phyloP scores from a whole-genome alignment of 53 echinoderm and acorn worm genomes.

The Glandiceps talaboti region DNA sequence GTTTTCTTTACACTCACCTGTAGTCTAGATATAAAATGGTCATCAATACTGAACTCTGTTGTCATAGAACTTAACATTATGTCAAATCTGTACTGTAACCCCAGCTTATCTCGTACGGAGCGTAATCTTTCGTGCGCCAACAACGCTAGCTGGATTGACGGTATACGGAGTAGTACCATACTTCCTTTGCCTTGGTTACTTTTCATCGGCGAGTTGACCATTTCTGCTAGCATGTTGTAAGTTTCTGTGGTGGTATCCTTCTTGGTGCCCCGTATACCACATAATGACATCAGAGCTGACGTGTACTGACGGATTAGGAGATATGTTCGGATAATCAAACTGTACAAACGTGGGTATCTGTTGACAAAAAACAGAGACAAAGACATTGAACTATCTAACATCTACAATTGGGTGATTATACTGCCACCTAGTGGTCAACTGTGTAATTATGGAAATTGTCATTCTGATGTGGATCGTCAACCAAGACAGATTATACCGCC shows the following conservation, averaged over 20 bases:
- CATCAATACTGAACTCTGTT: slow-evolving; percentile 50
- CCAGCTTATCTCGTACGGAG: slow-evolving; percentile 71
- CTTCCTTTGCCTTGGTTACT: slow-evolving; percentile 41
- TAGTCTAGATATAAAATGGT: slow-evolving; percentile 62
- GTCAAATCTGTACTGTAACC: slow-evolving; percentile 80
- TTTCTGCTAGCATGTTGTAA: slow-evolving; percentile 39
- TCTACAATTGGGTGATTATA: too few relatives aligned
- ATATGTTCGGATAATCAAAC: slow-evolving; percentile 81
- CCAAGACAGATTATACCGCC: too few relatives aligned
- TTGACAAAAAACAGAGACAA: neutral
- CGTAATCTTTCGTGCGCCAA: slow-evolving; percentile 76
- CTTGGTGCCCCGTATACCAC: slow-evolving; percentile 26
- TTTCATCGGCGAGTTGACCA: slow-evolving; percentile 41
- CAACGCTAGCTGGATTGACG: slow-evolving; percentile 77
- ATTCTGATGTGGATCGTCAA: too few relatives aligned
- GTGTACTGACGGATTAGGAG: slow-evolving; percentile 89
- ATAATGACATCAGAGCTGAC: slow-evolving; percentile 63
- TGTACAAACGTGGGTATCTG: slow-evolving; percentile 90
- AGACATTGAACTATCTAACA: too few relatives aligned
- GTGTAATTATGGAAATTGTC: too few relatives aligned
- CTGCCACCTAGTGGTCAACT: too few relatives aligned
- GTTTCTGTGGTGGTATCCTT: slow-evolving; percentile 50
- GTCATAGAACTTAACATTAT: slow-evolving; percentile 50
- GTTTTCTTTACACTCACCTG: too few relatives aligned
- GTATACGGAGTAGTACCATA: slow-evolving; percentile 66